Conservation (phyloP, 2,113 vertebrate species). For the Bubo blakistoni region DNA sequence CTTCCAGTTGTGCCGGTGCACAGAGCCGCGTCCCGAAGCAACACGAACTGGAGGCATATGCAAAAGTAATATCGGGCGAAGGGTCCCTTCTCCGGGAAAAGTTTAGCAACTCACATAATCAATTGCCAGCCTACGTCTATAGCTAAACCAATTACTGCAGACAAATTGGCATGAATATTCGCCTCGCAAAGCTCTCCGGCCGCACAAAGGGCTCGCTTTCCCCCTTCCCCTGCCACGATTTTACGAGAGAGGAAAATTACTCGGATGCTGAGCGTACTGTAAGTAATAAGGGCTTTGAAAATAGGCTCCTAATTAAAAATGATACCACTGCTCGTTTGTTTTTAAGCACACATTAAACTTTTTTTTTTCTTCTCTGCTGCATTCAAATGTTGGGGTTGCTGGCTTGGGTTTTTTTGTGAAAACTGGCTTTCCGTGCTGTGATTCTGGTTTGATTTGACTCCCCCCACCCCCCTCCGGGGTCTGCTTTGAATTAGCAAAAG, state of each 20-base stretch:
- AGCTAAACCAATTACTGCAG: constrained; percentile 35
- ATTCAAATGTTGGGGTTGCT: constrained; percentile 29
- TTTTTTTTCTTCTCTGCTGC: neutral
- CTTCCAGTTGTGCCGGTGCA: neutral
- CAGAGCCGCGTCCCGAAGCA: accelerated
- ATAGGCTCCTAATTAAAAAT: constrained; percentile 50
- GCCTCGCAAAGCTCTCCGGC: neutral
- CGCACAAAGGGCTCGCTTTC: constrained; percentile 6
- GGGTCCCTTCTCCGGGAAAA: neutral
- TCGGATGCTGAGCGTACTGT: constrained; percentile 24
- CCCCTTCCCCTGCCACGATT: constrained; percentile 28
- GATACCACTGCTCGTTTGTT: constrained; percentile 26
- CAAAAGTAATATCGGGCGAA: neutral
- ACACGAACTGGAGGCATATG: neutral
- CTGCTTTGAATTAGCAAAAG: constrained; percentile 55
- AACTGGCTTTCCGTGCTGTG: constrained; percentile 6
- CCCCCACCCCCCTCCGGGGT: neutral
- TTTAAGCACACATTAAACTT: constrained; percentile 44
- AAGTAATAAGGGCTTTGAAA: constrained; percentile 58
- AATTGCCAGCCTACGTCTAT: neutral
- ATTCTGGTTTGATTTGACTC: constrained; percentile 31
- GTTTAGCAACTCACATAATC: neutral
- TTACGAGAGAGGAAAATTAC: constrained; percentile 54
- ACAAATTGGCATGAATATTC: constrained; percentile 25
- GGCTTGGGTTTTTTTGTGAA: neutral